These are phyloP conservation scores for Globia sparganii DNA, from an alignment of 2,888 invertebrate species.

Conservation along the genomic window DNA sequence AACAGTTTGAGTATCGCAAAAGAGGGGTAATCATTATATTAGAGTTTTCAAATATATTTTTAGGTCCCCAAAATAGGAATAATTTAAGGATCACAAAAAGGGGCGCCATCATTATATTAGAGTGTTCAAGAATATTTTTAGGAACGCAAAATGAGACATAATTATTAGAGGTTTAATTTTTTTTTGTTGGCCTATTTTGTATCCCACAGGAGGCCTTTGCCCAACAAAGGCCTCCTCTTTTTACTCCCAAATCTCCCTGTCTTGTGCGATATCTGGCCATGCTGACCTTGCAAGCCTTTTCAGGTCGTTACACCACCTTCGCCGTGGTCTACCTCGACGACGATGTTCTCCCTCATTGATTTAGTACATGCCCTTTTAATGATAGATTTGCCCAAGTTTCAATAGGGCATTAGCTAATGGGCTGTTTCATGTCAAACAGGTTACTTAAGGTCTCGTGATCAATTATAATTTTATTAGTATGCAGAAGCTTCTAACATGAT, in stretches of 20 bases:
- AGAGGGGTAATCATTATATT: neutral
- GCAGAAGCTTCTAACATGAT: conserved; percentile 22
- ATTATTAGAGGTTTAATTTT: too few relatives aligned
- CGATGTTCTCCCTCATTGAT: too few relatives aligned
- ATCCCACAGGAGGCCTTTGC: too few relatives aligned
- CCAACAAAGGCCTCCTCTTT: too few relatives aligned
- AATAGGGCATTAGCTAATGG: conserved; percentile 39
- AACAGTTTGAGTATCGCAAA: neutral
- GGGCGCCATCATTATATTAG: neutral
- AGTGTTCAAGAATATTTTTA: neutral
- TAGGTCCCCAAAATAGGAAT: neutral
- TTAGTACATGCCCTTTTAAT: conserved; percentile 24
- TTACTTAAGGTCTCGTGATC: conserved; percentile 18
- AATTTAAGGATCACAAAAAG: neutral
- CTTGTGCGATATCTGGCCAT: too few relatives aligned
- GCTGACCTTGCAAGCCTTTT: too few relatives aligned
- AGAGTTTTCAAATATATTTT: neutral
- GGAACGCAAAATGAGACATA: neutral
- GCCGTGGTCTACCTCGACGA: too few relatives aligned
- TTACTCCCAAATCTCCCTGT: too few relatives aligned
- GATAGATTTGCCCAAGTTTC: conserved; percentile 23
- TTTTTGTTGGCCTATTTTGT: too few relatives aligned
- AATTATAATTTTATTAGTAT: conserved; percentile 32
- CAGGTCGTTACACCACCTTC: too few relatives aligned
- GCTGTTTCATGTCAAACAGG: conserved; percentile 16